Percentiles rank a stretch among this genome's conserved stretches.
These are phyloP conservation scores for Pelmatolapia mariae DNA, from an alignment of 2,113 vertebrate species.

Conservation along the genomic window DNA sequence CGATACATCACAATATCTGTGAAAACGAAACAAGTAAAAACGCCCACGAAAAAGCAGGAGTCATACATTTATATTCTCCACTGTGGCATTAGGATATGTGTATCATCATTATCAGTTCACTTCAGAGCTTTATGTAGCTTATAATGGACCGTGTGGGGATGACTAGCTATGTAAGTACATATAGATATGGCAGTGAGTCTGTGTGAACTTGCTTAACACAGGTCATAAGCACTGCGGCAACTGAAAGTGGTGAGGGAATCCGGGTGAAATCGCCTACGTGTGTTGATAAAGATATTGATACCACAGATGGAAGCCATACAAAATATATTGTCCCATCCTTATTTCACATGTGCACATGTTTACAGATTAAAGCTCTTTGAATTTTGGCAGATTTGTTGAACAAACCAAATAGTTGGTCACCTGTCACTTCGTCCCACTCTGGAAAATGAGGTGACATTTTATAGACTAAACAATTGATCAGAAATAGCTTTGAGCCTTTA, in stretches of 20 bases:
- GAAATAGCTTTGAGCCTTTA: neutral
- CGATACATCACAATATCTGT: neutral
- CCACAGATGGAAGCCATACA: neutral
- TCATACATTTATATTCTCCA: neutral
- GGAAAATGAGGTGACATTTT: neutral
- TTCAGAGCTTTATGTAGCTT: neutral
- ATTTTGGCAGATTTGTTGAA: neutral
- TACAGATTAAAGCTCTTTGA: neutral
- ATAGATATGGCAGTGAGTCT: neutral
- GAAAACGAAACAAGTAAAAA: neutral
- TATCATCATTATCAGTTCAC: neutral
- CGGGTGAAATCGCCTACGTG: neutral
- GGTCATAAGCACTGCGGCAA: neutral
- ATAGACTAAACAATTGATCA: neutral
- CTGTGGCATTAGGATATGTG: neutral
- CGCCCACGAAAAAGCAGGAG: neutral
- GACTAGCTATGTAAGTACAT: neutral
- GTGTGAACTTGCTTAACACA: neutral
- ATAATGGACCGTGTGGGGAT: neutral
- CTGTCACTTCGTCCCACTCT: neutral
- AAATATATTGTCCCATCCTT: neutral
- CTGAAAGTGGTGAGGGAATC: neutral
- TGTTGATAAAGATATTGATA: neutral
- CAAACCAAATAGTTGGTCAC: neutral
- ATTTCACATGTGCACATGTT: neutral